phyloP scores from a whole-genome alignment of 2,888 invertebrate species.

The Drosophila subsilvestris region DNA sequence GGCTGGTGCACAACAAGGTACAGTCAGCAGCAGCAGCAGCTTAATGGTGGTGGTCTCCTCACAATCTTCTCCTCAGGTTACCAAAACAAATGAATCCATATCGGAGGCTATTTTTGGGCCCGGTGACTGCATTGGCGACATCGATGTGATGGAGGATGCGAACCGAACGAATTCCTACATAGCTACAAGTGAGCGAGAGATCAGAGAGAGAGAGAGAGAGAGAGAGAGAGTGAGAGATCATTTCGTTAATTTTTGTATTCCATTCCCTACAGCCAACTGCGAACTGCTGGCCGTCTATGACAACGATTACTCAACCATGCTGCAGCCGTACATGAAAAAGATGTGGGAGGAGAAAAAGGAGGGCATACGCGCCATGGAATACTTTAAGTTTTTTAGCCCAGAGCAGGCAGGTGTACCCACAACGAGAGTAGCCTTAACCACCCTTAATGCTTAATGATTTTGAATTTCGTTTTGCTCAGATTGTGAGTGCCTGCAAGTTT shows the following conservation, averaged over 20 bases:
- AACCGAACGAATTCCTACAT: conserved; percentile 63
- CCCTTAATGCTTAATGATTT: no score
- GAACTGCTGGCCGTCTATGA: conserved; percentile 88
- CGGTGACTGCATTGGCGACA: conserved; percentile 80
- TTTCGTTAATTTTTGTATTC: no score
- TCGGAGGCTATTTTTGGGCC: conserved; percentile 75
- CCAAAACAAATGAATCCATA: conserved; percentile 28
- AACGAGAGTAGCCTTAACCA: neutral
- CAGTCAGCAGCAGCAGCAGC: neutral
- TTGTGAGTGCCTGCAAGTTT: conserved; percentile 71
- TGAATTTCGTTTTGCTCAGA: no score
- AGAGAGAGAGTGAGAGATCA: neutral
- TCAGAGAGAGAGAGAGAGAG: neutral
- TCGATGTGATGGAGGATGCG: conserved; percentile 73
- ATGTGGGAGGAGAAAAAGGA: conserved; percentile 79
- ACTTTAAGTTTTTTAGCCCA: conserved; percentile 75
- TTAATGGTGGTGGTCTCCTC: no score
- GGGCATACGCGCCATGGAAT: conserved; percentile 75
- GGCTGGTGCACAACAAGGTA: conserved; percentile 76
- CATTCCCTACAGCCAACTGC: conserved; percentile 84
- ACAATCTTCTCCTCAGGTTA: conserved; percentile 5
- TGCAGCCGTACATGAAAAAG: conserved; percentile 74
- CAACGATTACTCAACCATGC: conserved; percentile 85
- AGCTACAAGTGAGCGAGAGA: conserved; percentile 48
- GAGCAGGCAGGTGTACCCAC: conserved; percentile 68